These are phyloP conservation scores for Acleris literana DNA, from an alignment of 2,888 invertebrate species.

Conservation along the genomic window DNA sequence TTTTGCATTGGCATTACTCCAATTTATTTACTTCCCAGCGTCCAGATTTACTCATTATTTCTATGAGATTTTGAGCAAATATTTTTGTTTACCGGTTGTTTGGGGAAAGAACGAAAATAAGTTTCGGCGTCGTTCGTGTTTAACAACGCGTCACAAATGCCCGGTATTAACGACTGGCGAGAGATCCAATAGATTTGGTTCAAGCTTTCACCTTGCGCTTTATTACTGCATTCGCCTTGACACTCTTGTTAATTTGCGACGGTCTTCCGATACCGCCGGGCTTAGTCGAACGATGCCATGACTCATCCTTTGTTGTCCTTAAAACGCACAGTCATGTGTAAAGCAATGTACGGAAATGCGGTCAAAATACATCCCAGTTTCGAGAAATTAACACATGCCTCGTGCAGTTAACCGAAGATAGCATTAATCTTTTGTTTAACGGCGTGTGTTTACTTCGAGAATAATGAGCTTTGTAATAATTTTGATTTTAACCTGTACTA, in stretches of 20 bases:
- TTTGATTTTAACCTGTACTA: too few relatives aligned
- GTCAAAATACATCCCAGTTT: conserved; percentile 1
- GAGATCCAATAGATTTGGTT: conserved; percentile 7
- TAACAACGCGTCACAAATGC: conserved; percentile 13
- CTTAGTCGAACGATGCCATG: conserved; percentile 22
- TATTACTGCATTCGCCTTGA: conserved; percentile 27
- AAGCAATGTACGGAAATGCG: conserved; percentile 11
- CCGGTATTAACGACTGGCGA: conserved; percentile 15
- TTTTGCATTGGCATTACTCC: conserved; percentile 69
- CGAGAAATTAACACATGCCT: conserved; percentile 1
- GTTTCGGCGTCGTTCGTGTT: conserved; percentile 22
- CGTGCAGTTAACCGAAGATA: conserved; percentile 1
- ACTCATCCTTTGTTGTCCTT: conserved; percentile 28
- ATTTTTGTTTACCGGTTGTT: conserved; percentile 54
- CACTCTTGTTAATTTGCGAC: conserved; percentile 22
- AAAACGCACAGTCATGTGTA: conserved; percentile 18
- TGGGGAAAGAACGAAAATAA: conserved; percentile 26
- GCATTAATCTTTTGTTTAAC: background rate
- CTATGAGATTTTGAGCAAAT: conserved; percentile 51
- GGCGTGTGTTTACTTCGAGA: too few relatives aligned
- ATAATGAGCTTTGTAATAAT: too few relatives aligned
- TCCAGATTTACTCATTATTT: conserved; percentile 45
- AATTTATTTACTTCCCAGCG: conserved; percentile 63
- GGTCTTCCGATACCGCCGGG: conserved; percentile 14
- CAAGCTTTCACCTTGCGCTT: conserved; percentile 35